Base-by-base conservation (phyloP, 1,140 invertebrate genomes). In the Drosophila azteca region DNA sequence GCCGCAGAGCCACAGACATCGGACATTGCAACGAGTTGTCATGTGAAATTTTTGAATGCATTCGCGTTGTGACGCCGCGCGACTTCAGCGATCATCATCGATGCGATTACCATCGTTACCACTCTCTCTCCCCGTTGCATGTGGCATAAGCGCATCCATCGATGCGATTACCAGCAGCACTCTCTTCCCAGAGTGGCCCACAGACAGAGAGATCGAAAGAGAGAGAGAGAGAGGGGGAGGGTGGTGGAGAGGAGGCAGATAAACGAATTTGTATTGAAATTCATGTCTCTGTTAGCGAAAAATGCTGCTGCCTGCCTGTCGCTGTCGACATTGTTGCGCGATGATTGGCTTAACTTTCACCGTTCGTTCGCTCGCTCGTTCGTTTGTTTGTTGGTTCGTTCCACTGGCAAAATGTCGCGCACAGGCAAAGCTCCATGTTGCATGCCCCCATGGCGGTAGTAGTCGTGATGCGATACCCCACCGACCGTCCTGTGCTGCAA, bases 281-380 rank as follows among this genome's bases (percentile, higher is more conserved):
- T 76, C 81, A 84, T 76, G 80, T 84, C 80, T 84, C 63, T 84
- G 81, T 84, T 84, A 84, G 72, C 52, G 60, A 66, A 70, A 70
- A 70, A 70, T 69, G 66, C 61, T 39, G 31, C 31, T 67, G 62
- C 64, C 11, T 67, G 62, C 60, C 60, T 83, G 70, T 74, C 64
- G 55, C 55, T 66, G 55, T 64, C 65, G 79, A 64, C 74, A 77
- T 77, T 82, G 79, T 54, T 67, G 80, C 80, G 72, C 80, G 72
- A 71, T 83, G 80, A 83, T 83, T 83, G 80, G 80, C 77, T 79
- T 71, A 84, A 84, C 80, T 84, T 84, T 84, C 80, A 84, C 80
- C 80, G 69, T 39, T 39, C 35, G 13, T 39, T 39, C 31, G 31
- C 11, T 4, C 31, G 5, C 7, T 7, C 6, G 29, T 29, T 6